Evolutionary conservation across 2,888 invertebrate species (phyloP), one percentile per base, ranked within the genome.

Genomic region (Caenorhabditis sp.): DNA sequence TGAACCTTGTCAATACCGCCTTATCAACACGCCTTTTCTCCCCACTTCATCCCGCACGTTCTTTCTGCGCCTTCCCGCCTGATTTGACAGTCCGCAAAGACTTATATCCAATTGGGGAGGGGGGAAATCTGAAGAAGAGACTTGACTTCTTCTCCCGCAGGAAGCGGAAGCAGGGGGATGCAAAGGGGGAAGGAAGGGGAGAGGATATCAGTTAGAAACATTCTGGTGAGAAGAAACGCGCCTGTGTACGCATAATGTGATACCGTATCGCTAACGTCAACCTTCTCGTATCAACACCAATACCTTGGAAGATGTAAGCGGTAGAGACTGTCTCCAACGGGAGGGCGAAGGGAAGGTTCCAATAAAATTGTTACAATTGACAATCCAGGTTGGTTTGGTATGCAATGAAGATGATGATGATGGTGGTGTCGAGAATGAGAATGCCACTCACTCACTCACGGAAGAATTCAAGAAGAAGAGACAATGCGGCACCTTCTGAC

Each of bases 1-100:
- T 76, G 76, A 67, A 76, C 76, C 76, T 76, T 67, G 76, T 76
- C 40, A 65, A 51, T 74, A 47, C 56, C 61, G 37, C 62, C 62
- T 67, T 76, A 76, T 76, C 76, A 76, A 53, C 26, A 28, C 47
- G 37, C 1, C 47, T 55, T 32, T 35, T 20, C 55, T 56, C 51
- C 32, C n/a, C n/a, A n/a, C n/a, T n/a, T n/a, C 53, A 40, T 62
- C 71, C 71, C 71, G 71, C 71, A 62, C 71, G 71, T 71, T 62
- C 37, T 61, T 53, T 47, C 35, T 50, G 61, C 55, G 32, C 32
- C 56, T 20, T 28, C 50, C 47, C 53, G 26, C 44, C 35, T 44
- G 50, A 32, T 53, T 47, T 9, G 26, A 26, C 20, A 44, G 28
- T 24, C 13, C 44, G 26, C n/a, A 37, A 24, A 28, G 53, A 20